phyloP scores from a whole-genome alignment of 2,888 invertebrate species.

The Taphrorychus bicolor region DNA sequence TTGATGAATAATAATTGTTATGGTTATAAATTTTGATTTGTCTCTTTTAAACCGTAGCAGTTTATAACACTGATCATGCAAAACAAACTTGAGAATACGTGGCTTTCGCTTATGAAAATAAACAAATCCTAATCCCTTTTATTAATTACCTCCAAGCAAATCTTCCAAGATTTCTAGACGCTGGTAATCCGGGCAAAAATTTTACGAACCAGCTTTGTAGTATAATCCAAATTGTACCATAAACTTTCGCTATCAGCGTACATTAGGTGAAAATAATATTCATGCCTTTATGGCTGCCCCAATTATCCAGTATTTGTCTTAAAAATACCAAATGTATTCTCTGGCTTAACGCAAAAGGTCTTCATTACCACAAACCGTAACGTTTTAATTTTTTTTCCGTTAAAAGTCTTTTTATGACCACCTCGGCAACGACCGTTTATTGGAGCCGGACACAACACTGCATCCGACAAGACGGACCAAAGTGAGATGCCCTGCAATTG shows the following conservation, averaged over 20 bases:
- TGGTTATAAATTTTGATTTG: no score
- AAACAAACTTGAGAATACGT: not conserved
- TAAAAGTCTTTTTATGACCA: slow-evolving; percentile 14
- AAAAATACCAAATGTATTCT: no score
- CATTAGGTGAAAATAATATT: no score
- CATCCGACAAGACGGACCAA: slow-evolving; percentile 18
- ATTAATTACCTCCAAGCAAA: not conserved
- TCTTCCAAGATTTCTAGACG: no score
- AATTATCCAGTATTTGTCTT: no score
- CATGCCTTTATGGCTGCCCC: no score
- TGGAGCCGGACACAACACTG: slow-evolving; percentile 17
- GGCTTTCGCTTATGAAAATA: not conserved
- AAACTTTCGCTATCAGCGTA: no score
- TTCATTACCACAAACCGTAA: not conserved
- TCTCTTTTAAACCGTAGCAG: no score
- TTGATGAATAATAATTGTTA: no score
- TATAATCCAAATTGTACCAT: no score
- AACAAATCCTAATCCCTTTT: not conserved
- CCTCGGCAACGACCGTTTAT: slow-evolving; percentile 22
- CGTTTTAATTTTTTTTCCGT: not conserved
- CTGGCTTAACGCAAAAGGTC: not conserved
- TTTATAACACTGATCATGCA: not conserved
- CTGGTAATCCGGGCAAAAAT: no score
- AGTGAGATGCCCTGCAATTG: slow-evolving; percentile 25
- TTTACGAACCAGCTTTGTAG: not conserved